These are phyloP conservation scores for Drosophila hydei DNA, from an alignment of 1,140 invertebrate species.

Conservation along the genomic window DNA sequence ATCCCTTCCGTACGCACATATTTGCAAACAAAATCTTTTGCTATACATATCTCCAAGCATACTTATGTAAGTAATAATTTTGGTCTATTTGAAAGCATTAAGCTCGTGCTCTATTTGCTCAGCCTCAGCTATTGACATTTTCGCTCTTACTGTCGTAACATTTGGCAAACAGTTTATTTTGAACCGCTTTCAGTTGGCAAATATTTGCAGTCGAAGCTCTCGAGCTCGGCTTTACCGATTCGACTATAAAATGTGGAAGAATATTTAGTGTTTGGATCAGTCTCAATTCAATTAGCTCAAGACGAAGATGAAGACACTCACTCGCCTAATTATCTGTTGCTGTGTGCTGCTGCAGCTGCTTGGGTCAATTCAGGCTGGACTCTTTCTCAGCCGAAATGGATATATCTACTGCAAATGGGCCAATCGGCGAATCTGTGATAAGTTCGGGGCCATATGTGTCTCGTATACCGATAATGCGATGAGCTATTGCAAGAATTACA, in stretches of 20 bases:
- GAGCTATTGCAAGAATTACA: slow-evolving; percentile 45
- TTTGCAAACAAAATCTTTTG: too few relatives aligned
- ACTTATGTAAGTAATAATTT: background rate
- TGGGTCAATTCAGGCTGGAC: slow-evolving; percentile 27
- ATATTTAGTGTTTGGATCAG: background rate
- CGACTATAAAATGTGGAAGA: slow-evolving; percentile 45
- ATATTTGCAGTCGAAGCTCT: slow-evolving; percentile 36
- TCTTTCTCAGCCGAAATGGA: slow-evolving; percentile 34
- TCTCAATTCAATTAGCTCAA: background rate
- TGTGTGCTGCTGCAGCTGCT: slow-evolving; percentile 31
- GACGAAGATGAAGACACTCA: slow-evolving; percentile 63
- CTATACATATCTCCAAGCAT: background rate
- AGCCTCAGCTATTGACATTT: slow-evolving; percentile 20
- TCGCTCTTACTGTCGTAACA: slow-evolving; percentile 8
- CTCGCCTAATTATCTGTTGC: background rate
- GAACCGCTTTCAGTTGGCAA: slow-evolving; percentile 27
- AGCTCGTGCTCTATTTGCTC: background rate
- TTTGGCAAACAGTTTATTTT: slow-evolving; percentile 32
- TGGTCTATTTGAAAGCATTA: background rate
- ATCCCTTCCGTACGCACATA: too few relatives aligned
- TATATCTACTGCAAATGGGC: slow-evolving; percentile 53
- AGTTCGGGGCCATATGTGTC: slow-evolving; percentile 26
- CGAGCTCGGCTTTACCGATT: background rate
- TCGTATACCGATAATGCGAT: background rate
- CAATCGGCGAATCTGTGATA: slow-evolving; percentile 39